These are phyloP conservation scores for Odontamblyopus rebecca DNA, from an alignment of 2,797 vertebrate species.

Conservation along the genomic window DNA sequence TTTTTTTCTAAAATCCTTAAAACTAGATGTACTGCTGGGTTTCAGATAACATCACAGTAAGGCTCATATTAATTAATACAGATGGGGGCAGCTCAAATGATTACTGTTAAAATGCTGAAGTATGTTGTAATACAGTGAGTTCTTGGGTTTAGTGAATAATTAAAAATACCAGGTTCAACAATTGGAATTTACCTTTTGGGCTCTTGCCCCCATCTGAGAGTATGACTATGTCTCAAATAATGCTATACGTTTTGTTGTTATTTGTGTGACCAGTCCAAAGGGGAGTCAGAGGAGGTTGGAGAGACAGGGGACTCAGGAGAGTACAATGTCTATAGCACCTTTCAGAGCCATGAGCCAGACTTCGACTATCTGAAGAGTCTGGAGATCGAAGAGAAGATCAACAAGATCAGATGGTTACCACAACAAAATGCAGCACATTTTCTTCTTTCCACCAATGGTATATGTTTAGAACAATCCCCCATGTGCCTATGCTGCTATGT, in stretches of 20 bases:
- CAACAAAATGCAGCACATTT: constrained; percentile 97
- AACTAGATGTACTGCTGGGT: neutral
- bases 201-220: too few species aligned
- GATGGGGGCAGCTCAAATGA: too few species aligned
- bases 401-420: constrained; percentile 97
- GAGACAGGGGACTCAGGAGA: constrained; percentile 89
- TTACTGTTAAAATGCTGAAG: too few species aligned
- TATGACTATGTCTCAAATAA: neutral
- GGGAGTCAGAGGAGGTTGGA: constrained; percentile 82
- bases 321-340: constrained; percentile 99
- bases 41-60: too few species aligned
- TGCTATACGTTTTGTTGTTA: neutral
- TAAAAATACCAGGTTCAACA: too few species aligned
- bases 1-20: neutral
- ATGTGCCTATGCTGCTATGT: neutral
- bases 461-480: constrained; percentile 40
- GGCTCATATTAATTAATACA: too few species aligned
- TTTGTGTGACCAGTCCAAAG: constrained; percentile 81
- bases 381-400: constrained; percentile 99
- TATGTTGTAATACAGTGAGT: too few species aligned
- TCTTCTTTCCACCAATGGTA: constrained; percentile 96
- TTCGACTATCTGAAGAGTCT: constrained; percentile 99
- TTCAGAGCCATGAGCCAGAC: constrained; percentile 98
- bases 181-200: too few species aligned
- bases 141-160: too few species aligned